phyloP scores from a whole-genome alignment of 2,113 vertebrate genomes.

The Tenebrosternarchus preto region DNA sequence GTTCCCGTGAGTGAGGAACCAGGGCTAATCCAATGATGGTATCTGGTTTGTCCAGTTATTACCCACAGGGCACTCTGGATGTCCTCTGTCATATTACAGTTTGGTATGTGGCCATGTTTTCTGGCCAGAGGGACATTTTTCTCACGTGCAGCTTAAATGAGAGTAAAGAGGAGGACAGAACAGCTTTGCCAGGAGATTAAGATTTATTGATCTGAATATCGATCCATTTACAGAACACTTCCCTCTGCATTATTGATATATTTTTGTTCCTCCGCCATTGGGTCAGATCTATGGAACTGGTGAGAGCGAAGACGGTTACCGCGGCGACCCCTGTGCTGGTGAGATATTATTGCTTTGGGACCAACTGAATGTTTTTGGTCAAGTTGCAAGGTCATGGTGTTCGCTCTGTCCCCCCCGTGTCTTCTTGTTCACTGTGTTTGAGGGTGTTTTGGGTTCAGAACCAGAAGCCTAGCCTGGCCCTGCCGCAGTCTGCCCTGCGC shows the following conservation, averaged over 20 bases:
- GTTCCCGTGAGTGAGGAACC: not conserved
- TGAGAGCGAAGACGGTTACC: not conserved
- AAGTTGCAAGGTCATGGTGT: too few species aligned
- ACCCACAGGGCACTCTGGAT: constrained; percentile 12
- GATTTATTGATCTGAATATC: constrained; percentile 46
- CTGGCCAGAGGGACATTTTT: constrained; percentile 25
- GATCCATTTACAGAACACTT: constrained; percentile 35
- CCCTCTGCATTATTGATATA: constrained; percentile 35
- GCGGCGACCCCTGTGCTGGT: not conserved
- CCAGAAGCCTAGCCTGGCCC: too few species aligned
- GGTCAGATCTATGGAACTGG: constrained; percentile 10
- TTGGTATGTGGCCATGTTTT: constrained; percentile 17
- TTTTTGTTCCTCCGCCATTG: not conserved
- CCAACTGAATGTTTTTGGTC: too few species aligned
- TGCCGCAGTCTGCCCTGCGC: too few species aligned
- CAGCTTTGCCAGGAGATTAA: constrained; percentile 6
- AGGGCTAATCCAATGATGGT: not conserved
- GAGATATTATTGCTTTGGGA: not conserved
- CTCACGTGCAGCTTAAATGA: not conserved
- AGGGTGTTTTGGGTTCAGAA: not conserved
- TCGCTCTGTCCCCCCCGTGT: too few species aligned
- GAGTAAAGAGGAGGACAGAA: constrained; percentile 30
- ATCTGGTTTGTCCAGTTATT: not conserved
- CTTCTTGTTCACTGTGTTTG: not conserved
- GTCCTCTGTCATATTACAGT: constrained; percentile 16